phyloP scores from a whole-genome alignment of 2,113 vertebrate genomes.

The Ceratotherium simum region DNA sequence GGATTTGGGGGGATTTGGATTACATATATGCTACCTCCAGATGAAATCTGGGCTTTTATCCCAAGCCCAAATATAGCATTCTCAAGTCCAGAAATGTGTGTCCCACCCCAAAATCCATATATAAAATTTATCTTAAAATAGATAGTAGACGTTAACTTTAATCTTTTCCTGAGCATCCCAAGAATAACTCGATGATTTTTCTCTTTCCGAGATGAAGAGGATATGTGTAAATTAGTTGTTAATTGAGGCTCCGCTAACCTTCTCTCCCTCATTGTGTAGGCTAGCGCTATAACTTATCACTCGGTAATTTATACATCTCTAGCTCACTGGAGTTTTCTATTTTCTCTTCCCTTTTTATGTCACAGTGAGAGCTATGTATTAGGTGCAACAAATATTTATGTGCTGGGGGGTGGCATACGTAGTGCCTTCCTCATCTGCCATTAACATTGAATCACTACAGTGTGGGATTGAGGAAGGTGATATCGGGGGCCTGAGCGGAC shows the following conservation, averaged over 20 bases:
- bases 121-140: constrained; percentile 9
- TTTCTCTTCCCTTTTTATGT: constrained; percentile 23
- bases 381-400: neutral
- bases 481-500: neutral
- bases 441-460: neutral
- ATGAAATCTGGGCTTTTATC: constrained; percentile 13
- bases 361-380: neutral
- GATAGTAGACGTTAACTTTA: neutral
- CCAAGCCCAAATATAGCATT: neutral
- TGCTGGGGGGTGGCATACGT: neutral
- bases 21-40: neutral
- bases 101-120: neutral
- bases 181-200: neutral
- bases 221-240: neutral
- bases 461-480: neutral
- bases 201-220: neutral
- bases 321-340: constrained; percentile 24
- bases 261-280: neutral
- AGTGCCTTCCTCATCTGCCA: neutral
- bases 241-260: neutral
- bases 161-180: neutral
- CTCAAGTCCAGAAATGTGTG: neutral
- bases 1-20: neutral
- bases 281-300: neutral
- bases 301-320: neutral